Base-by-base conservation (phyloP, 2,113 vertebrate species). In the Taurulus bubalis region DNA sequence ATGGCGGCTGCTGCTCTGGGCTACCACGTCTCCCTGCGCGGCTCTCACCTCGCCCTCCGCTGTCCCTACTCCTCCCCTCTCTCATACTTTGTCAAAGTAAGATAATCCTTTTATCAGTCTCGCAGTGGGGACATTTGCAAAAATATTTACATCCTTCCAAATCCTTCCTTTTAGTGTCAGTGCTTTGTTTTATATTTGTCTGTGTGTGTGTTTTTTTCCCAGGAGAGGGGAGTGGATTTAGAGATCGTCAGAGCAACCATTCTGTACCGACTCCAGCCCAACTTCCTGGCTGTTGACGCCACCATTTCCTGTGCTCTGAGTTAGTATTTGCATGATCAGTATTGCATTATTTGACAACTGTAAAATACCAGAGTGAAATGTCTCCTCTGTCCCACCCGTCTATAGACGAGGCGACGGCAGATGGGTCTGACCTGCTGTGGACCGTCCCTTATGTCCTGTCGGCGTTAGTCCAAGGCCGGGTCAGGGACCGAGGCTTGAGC, bases 371-470 rank as follows among this genome's bases (percentile, higher is more conserved):
- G 2, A 55, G 34, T 20, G 6, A 53, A 40, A 40, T 24, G 38
- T 65, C 16, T n/a, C 26, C 20, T 38, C n/a, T 18, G 36, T 67
- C 18, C 3, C 8, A 9, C 36, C 0, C 38, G 4, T 55, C 45
- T 55, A 40, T 53, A 94, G 90, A 78, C 36, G 42, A 83, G 47
- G 82, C 85, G 9, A 28, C 70, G 40, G 65, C 83, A 10, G 78
- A 91, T 3, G 87, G 84, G 18, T 38, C 73, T 8, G 58, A 87
- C 60, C 75, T 93, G 69, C 34, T 89, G 45, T 93, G 89, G 91
- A 42, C 75, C 0, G 53, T 71, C 36, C 89, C 88, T 16, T 71
- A 66, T 10, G 8, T 69, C 18, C 56, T 74, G 28, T 65, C 82
- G 14, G 79, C 86, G 3, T 73, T 93, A 6, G 87, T 88, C 36